phyloP scores from a whole-genome alignment of 2,113 vertebrate species.

The Gymnorhina tibicen region DNA sequence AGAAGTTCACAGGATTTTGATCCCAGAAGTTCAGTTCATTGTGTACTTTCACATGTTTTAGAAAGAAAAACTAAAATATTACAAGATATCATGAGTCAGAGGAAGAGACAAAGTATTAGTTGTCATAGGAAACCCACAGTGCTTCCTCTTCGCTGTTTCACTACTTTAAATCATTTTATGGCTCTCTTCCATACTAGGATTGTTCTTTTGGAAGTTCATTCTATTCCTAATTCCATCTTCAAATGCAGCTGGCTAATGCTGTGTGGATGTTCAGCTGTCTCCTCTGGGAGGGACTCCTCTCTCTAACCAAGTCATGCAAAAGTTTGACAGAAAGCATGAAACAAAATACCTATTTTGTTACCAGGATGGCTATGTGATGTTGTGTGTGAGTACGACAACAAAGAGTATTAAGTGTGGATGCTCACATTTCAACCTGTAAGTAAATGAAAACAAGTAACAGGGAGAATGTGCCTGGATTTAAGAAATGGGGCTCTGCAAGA shows the following conservation, averaged over 20 bases:
- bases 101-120: background rate
- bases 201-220: constrained; percentile 27
- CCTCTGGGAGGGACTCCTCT: background rate
- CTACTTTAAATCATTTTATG: constrained; percentile 41
- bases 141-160: constrained; percentile 12
- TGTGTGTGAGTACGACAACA: constrained; percentile 19
- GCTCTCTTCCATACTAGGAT: constrained; percentile 2
- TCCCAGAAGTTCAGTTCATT: background rate
- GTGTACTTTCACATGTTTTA: background rate
- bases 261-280: constrained; percentile 24
- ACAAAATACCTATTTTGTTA: background rate
- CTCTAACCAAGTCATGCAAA: background rate
- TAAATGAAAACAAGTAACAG: constrained; percentile 42
- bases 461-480: background rate
- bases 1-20: background rate
- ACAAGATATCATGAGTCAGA: background rate
- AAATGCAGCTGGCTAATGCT: constrained; percentile 40
- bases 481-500: background rate
- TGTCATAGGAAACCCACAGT: background rate
- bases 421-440: constrained; percentile 52
- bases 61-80: background rate
- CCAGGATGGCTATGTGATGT: background rate
- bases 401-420: background rate
- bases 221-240: constrained; percentile 44
- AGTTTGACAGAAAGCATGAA: constrained; percentile 8